Conservation (phyloP, 2,797 vertebrate genomes). For the Cynodonichthys magdalenae region DNA sequence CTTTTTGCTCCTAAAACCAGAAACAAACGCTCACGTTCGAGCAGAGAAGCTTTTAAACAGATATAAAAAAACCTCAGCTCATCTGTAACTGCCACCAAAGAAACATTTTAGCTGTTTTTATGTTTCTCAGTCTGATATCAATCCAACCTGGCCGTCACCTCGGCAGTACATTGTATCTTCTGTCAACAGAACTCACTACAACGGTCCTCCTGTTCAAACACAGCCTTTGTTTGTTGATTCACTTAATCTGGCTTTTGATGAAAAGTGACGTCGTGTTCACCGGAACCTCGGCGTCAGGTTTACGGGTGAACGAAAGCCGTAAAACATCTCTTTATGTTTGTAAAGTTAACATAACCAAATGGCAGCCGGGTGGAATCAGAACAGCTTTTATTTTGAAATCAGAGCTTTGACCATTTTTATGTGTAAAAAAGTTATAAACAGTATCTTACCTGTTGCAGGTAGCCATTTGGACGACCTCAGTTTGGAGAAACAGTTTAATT, state of each 20-base stretch:
- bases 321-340: slow-evolving; percentile 44
- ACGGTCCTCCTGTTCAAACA: slow-evolving; percentile 64
- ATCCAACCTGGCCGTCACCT: slow-evolving; percentile 32
- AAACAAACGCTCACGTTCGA: slow-evolving; percentile 12
- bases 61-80: background rate
- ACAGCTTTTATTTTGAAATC: slow-evolving; percentile 12
- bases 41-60: background rate
- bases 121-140: slow-evolving; percentile 14
- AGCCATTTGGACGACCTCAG: too few species aligned
- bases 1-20: slow-evolving; percentile 55
- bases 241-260: slow-evolving; percentile 53
- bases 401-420: too few species aligned
- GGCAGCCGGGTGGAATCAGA: slow-evolving; percentile 21
- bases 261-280: slow-evolving; percentile 23
- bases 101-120: background rate
- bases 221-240: slow-evolving; percentile 58
- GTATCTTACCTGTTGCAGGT: too few species aligned
- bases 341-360: slow-evolving; percentile 50
- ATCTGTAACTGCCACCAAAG: too few species aligned
- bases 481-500: too few species aligned
- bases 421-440: too few species aligned
- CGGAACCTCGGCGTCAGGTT: slow-evolving; percentile 39
- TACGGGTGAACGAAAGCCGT: slow-evolving; percentile 48
- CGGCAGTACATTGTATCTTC: slow-evolving; percentile 46
- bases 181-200: slow-evolving; percentile 64